Percentiles rank a stretch among this genome's conserved stretches.
These are phyloP conservation scores for Scleropages formosus DNA, from an alignment of 2,797 vertebrate genomes.

Conservation along the genomic window DNA sequence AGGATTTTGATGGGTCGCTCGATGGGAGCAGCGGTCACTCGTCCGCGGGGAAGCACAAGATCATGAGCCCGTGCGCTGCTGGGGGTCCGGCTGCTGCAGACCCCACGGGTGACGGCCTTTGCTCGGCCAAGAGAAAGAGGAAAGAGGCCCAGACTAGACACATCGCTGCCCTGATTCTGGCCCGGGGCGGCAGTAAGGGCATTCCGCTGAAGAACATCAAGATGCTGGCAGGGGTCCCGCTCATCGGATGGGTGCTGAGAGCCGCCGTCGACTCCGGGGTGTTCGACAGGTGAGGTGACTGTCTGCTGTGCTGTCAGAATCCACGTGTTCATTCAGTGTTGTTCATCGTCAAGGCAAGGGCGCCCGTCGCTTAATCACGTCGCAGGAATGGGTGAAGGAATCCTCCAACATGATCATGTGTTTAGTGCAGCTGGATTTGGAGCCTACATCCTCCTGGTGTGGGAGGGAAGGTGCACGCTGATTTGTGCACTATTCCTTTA, in stretches of 20 bases:
- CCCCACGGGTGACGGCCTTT: fast-evolving
- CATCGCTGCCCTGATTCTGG: conserved; percentile 77
- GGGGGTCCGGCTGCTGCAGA: not conserved
- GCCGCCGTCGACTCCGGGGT: conserved; percentile 71
- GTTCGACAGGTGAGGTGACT: conserved; percentile 85
- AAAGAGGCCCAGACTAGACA: conserved; percentile 45
- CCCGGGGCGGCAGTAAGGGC: conserved; percentile 88
- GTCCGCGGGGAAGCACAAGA: not conserved
- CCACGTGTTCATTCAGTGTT: too few species aligned
- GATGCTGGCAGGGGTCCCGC: conserved; percentile 79
- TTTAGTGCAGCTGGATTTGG: too few species aligned
- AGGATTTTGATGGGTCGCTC: too few species aligned
- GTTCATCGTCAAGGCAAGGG: not conserved
- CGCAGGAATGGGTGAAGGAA: too few species aligned
- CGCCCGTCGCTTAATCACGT: not conserved
- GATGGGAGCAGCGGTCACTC: not conserved
- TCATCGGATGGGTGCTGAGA: conserved; percentile 87
- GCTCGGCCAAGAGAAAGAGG: conserved; percentile 43
- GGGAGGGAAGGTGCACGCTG: not conserved
- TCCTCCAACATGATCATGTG: too few species aligned
- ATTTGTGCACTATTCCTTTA: too few species aligned
- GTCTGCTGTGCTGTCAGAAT: too few species aligned
- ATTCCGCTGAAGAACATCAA: conserved; percentile 94
- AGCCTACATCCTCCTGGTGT: not conserved
- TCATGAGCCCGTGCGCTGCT: conserved; percentile 32